A percentile compares a stretch with the other conserved stretches of the same genome.
These are phyloP conservation scores for Sylvilagus floridanus DNA, from an alignment of 2,797 vertebrate species.

Conservation along the genomic window DNA sequence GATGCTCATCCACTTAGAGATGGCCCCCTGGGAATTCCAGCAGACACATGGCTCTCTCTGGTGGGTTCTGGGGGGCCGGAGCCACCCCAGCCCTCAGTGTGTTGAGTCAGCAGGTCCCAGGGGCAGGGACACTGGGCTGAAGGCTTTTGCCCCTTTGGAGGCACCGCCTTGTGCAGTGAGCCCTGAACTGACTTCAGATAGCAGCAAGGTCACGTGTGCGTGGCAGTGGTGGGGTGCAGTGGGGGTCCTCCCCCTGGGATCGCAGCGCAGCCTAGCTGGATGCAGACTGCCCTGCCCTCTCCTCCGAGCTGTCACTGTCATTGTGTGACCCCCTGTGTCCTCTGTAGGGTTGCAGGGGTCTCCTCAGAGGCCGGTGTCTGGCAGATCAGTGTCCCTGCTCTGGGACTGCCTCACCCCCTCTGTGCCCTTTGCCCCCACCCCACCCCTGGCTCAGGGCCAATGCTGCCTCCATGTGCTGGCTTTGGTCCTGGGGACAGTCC, in stretches of 20 bases:
- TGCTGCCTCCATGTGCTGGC: fast-evolving
- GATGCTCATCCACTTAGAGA: background rate
- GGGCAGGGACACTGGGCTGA: background rate
- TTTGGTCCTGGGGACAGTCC: background rate
- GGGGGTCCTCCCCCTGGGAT: background rate
- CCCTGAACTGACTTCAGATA: background rate
- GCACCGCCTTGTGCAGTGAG: background rate
- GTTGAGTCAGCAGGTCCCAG: too few relatives aligned
- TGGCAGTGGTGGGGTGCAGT: background rate
- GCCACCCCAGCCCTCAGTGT: background rate
- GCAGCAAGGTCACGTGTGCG: background rate
- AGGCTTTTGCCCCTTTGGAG: background rate
- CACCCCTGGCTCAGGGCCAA: background rate
- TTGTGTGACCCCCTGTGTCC: too few relatives aligned
- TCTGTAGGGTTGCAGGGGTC: too few relatives aligned
- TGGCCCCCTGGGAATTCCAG: background rate
- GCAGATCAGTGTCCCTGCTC: background rate
- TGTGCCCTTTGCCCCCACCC: background rate
- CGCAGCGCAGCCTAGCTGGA: too few relatives aligned
- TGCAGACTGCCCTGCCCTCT: fast-evolving
- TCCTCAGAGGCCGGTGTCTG: background rate
- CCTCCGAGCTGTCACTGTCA: background rate
- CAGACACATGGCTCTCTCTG: background rate
- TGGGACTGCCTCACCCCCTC: background rate
- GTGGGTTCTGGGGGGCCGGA: background rate